Conservation (phyloP, 35 echinoderm and acorn worm species). For the Lytechinus variegatus region DNA sequence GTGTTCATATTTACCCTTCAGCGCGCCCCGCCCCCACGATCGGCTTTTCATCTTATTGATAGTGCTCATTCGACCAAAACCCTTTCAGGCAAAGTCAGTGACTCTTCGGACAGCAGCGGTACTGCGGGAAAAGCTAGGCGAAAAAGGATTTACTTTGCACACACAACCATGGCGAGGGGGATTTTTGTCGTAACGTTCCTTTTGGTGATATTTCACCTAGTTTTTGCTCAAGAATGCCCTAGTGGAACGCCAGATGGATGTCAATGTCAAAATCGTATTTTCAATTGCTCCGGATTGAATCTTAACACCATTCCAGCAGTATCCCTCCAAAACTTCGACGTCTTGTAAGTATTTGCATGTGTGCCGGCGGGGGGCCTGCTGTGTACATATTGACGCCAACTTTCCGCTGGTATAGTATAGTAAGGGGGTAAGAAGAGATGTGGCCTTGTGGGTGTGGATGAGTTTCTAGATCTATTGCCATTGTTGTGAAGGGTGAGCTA, state of each 20-base stretch:
- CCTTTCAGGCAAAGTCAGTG: too few species aligned
- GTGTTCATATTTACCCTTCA: too few species aligned
- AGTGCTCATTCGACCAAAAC: too few species aligned
- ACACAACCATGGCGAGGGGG: background rate
- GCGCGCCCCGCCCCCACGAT: too few species aligned
- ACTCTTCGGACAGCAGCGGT: too few species aligned
- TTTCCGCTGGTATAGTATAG: background rate
- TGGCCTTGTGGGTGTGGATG: background rate
- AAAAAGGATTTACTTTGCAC: too few species aligned
- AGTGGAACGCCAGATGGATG: background rate
- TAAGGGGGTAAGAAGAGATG: background rate
- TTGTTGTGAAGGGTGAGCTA: too few species aligned
- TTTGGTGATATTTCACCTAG: background rate
- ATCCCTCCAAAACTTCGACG: background rate
- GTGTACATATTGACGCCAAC: background rate
- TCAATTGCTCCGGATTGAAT: background rate
- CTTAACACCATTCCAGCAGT: background rate
- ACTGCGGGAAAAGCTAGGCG: too few species aligned
- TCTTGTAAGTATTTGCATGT: background rate
- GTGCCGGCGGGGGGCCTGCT: background rate
- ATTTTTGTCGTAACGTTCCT: background rate
- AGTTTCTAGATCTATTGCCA: too few species aligned
- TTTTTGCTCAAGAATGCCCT: background rate
- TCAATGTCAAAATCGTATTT: constrained; percentile 13
- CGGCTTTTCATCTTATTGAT: too few species aligned